These are phyloP conservation scores for Plectus sambesii DNA, from an alignment of 1,140 invertebrate species.

Conservation along the genomic window DNA sequence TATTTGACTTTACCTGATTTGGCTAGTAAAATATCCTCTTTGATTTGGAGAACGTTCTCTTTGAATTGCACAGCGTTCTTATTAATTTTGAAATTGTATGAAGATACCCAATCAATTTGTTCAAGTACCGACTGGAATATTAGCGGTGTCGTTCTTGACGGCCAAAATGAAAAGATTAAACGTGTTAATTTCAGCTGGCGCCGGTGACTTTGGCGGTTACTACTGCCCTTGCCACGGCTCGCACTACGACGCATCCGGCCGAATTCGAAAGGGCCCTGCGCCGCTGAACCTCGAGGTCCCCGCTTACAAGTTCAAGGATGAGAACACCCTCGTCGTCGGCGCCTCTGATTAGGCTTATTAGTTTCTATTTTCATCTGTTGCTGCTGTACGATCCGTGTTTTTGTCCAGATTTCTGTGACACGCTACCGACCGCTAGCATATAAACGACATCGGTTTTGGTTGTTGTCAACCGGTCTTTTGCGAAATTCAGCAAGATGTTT, in stretches of 20 bases:
- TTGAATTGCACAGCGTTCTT: too few relatives aligned
- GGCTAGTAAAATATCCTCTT: too few relatives aligned
- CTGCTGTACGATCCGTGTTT: conserved; percentile 7
- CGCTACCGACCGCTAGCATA: conserved; percentile 3
- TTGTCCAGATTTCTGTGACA: neutral
- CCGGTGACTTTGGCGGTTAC: conserved; percentile 73
- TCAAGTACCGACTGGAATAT: too few relatives aligned
- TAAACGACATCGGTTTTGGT: conserved; percentile 14
- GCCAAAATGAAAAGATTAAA: too few relatives aligned
- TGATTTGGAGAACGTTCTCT: too few relatives aligned
- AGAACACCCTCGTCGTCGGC: conserved; percentile 64
- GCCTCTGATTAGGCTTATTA: conserved; percentile 17
- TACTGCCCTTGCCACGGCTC: conserved; percentile 99
- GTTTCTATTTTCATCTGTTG: conserved; percentile 8
- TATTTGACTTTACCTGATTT: too few relatives aligned
- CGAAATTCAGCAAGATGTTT: neutral
- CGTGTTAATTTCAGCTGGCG: conserved; percentile 59
- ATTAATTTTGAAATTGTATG: too few relatives aligned
- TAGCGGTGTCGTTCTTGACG: too few relatives aligned
- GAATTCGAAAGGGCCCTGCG: conserved; percentile 92
- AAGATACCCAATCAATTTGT: too few relatives aligned
- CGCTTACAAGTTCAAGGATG: conserved; percentile 63
- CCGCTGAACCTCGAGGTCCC: conserved; percentile 93
- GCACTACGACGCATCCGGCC: conserved; percentile 90
- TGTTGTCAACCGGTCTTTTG: conserved; percentile 2